Evolutionary conservation across 1,140 invertebrate genomes (phyloP).

Genomic region (Drosophila trapezifrons): DNA sequence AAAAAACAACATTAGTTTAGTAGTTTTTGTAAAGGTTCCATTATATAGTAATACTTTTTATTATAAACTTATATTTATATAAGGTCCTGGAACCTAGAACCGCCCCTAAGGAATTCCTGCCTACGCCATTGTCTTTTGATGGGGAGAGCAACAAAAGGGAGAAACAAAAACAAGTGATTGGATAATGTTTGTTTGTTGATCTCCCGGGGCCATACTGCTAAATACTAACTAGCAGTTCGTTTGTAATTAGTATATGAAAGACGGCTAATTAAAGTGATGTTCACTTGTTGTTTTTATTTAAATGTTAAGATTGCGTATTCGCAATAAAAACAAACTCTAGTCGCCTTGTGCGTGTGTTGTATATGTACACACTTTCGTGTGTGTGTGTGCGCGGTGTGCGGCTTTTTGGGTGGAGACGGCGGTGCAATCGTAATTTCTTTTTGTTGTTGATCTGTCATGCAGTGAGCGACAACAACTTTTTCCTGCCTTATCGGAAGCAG

Average conservation of each 20-base stretch:
- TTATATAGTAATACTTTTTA: too few relatives aligned
- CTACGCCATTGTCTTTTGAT: not conserved
- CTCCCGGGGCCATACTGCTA: not conserved
- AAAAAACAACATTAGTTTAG: too few relatives aligned
- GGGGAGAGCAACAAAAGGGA: conserved; percentile 2
- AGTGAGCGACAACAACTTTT: not conserved
- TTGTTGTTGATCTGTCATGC: not conserved
- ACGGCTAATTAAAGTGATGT: not conserved
- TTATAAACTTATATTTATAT: too few relatives aligned
- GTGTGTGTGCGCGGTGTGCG: conserved; percentile 27
- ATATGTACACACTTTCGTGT: not conserved
- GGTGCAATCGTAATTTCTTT: conserved; percentile 2
- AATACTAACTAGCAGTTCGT: not conserved
- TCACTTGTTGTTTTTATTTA: not conserved
- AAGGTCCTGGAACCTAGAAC: not conserved
- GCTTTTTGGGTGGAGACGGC: conserved; percentile 28
- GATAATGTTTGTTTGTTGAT: conserved; percentile 36
- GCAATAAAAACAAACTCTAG: conserved; percentile 48
- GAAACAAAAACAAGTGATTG: conserved; percentile 44
- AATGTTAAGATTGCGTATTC: not conserved
- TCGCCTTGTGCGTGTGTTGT: conserved; percentile 20
- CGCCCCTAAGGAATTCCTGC: not conserved
- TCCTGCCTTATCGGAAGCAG: not conserved
- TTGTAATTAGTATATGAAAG: not conserved
- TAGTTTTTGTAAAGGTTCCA: too few relatives aligned